Evolutionary conservation across 64 coral and sea anemone species (phyloP).

Genomic region (Stylophora pistillata): DNA sequence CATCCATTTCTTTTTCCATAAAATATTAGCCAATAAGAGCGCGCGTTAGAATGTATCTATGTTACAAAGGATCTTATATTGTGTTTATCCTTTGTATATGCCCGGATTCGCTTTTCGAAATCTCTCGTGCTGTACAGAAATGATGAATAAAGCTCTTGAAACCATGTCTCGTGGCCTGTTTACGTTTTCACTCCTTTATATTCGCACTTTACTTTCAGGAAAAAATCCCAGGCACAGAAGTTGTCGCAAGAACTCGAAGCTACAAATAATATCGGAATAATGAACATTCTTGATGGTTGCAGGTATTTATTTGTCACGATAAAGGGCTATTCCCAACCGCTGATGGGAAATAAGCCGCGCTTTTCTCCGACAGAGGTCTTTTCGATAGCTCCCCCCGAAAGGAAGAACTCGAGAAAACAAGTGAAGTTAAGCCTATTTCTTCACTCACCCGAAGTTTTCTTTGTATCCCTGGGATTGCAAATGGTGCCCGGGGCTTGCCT

Average conservation of each 20-base stretch:
- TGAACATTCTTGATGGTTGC: too few relatives aligned
- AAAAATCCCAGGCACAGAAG: conserved; percentile 8
- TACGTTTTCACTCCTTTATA: background rate
- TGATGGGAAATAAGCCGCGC: background rate
- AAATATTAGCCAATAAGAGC: too few relatives aligned
- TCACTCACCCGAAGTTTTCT: conserved; percentile 70
- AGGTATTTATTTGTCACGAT: too few relatives aligned
- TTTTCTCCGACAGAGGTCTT: too few relatives aligned
- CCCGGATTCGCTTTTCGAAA: background rate
- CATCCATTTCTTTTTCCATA: too few relatives aligned
- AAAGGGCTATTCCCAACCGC: too few relatives aligned
- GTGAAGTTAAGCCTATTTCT: background rate
- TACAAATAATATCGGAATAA: background rate
- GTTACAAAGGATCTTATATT: background rate
- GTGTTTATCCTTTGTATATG: conserved; percentile 5
- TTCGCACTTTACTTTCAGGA: background rate
- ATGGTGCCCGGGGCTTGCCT: conserved; percentile 85
- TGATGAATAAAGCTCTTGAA: too few relatives aligned
- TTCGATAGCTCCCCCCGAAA: background rate
- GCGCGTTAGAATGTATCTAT: too few relatives aligned
- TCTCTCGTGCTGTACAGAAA: background rate
- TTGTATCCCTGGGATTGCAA: conserved; percentile 67
- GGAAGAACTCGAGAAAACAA: background rate
- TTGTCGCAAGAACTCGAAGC: conserved; percentile 20
- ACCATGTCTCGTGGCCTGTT: too few relatives aligned